phyloP scores from a whole-genome alignment of 2,888 invertebrate genomes.

The Ophion obscuratus region DNA sequence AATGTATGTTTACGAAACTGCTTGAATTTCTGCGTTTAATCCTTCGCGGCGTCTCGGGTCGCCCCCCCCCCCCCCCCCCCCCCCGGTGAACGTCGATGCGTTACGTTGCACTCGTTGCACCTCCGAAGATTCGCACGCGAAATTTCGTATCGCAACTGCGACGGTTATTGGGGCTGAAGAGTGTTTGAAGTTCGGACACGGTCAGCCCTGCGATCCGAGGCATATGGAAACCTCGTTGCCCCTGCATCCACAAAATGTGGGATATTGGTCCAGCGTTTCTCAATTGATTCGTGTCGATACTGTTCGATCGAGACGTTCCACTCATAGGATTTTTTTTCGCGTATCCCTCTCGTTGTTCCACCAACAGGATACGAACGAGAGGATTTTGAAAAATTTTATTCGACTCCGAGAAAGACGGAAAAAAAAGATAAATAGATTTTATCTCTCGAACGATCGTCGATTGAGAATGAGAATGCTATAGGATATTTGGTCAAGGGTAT shows the following conservation, averaged over 20 bases:
- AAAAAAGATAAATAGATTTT: not conserved
- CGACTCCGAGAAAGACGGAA: not conserved
- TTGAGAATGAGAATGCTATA: not conserved
- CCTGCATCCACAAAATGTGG: conserved; percentile 71
- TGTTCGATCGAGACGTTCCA: conserved; percentile 4
- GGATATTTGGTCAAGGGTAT: conserved; percentile 6
- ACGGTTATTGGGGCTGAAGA: not conserved
- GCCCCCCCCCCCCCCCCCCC: no score
- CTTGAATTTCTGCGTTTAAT: no score
- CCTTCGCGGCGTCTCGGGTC: no score
- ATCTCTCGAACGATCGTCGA: not conserved
- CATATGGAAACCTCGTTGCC: conserved; percentile 68
- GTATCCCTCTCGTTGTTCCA: not conserved
- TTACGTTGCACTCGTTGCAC: no score
- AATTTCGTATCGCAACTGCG: not conserved
- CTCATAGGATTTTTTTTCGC: not conserved
- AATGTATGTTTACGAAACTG: no score
- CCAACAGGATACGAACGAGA: not conserved
- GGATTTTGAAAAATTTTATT: not conserved
- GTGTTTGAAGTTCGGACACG: not conserved
- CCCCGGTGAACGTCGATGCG: no score
- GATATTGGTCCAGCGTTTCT: conserved; percentile 76
- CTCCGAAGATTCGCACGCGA: not conserved
- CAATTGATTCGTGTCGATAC: conserved; percentile 65
- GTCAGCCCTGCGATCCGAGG: not conserved